Evolutionary conservation across 2,113 vertebrate genomes (phyloP), one percentile per base, ranked within the genome.

Genomic region (Copsychus sechellarum): DNA sequence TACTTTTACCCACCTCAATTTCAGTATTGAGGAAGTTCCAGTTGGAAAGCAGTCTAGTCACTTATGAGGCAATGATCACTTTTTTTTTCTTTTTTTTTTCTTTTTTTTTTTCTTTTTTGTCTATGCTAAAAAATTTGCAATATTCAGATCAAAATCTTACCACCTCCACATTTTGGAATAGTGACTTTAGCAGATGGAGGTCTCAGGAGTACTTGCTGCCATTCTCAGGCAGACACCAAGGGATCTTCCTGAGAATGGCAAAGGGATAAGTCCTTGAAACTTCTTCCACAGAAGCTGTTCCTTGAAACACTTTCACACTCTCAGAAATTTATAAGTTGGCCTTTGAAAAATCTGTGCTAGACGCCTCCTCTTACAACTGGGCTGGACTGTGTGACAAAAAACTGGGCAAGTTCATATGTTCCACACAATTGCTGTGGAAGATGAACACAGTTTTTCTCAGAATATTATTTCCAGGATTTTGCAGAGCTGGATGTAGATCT

Each of bases 181-280:
- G 56, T 54, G 60, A 66, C 64, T 95, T 88, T 31, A 95, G 58
- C 76, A 93, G 86, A 77, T 74, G 51, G 82, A 90, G 60, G 58
- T 73, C 86, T 95, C 71, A 36, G 12, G 87, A 92, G 29, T 43
- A 62, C 58, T 81, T 90, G 82, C 73, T 69, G 48, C 85, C 12
- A 2, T 77, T 80, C 67, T 66, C 20, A 11, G 51, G 47, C 78
- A 90, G 60, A 80, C 7, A 38, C 14, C 50, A 51, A 51, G 26
- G 50, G 50, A 51, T 51, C 50, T 51, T 51, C 26, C 26, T 29
- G 26, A 51, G 50, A 51, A 51, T 51, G 51, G 33, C 29, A 21
- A 58, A 67, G 47, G 5, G 18, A 0, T 24, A 65, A 91, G 57
- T 87, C 91, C 84, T 85, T 47, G 11, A 87, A 91, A 77, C 18